phyloP scores from a whole-genome alignment of 2,113 vertebrate genomes.

The Crypturellus undulatus region DNA sequence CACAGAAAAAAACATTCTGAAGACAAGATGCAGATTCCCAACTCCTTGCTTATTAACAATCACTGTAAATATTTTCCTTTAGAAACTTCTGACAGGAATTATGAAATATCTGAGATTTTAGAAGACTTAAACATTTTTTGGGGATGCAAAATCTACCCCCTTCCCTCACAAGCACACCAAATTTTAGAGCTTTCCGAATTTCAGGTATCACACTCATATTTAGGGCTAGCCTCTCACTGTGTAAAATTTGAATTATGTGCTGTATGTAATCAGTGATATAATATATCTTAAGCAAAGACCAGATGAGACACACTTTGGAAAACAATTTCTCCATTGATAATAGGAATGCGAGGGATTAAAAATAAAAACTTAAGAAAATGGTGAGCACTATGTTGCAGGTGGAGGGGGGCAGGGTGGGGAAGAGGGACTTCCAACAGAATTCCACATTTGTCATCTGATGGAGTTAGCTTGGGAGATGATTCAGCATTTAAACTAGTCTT shows the following conservation, averaged over 20 bases:
- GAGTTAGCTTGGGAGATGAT: not conserved
- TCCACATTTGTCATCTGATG: not conserved
- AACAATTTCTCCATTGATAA: not conserved
- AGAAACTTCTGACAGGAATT: not conserved
- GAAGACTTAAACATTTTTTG: not conserved
- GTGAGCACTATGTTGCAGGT: not conserved
- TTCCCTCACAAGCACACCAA: rapidly evolving
- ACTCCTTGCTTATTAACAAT: not conserved
- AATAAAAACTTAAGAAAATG: not conserved
- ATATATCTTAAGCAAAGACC: not conserved
- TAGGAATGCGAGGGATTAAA: not conserved
- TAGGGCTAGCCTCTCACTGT: not conserved
- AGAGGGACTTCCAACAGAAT: not conserved
- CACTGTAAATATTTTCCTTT: not conserved
- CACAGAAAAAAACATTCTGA: not conserved
- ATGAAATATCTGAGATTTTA: not conserved
- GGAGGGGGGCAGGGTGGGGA: no score
- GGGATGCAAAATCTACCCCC: no score
- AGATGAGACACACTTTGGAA: not conserved
- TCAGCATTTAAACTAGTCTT: no score
- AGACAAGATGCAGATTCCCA: not conserved
- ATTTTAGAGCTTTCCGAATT: not conserved
- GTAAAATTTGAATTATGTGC: not conserved
- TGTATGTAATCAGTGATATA: not conserved
- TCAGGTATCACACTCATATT: not conserved